These are phyloP conservation scores for Maccullochella peelii DNA, from an alignment of 2,113 vertebrate genomes.

Conservation along the genomic window DNA sequence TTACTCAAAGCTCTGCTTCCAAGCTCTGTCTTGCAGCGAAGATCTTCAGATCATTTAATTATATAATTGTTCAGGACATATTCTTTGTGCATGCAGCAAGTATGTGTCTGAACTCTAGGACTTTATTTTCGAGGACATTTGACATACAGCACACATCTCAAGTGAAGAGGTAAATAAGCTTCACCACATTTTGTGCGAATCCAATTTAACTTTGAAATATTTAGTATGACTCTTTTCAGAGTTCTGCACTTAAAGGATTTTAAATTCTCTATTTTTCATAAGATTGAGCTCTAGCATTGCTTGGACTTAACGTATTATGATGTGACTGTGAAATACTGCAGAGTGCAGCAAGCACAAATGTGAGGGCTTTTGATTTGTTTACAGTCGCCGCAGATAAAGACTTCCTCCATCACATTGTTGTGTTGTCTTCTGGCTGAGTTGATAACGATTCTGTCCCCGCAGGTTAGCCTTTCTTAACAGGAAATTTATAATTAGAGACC, in stretches of 20 bases:
- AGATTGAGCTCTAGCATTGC: background rate
- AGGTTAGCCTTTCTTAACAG: constrained; percentile 19
- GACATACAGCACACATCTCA: constrained; percentile 3
- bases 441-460: constrained; percentile 21
- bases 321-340: constrained; percentile 25
- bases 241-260: constrained; percentile 36
- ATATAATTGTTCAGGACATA: background rate
- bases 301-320: constrained; percentile 12
- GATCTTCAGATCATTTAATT: background rate
- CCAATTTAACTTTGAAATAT: constrained; percentile 51
- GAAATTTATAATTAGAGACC: constrained; percentile 31
- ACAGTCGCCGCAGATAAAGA: constrained; percentile 6
- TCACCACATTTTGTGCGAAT: constrained; percentile 10
- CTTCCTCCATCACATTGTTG: background rate
- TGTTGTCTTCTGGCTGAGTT: constrained; percentile 1
- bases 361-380: constrained; percentile 46
- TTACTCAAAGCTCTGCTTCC: background rate
- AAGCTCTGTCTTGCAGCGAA: background rate
- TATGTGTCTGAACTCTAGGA: too few species aligned
- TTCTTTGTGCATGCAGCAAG: background rate
- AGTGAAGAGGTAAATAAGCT: background rate
- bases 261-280: constrained; percentile 35
- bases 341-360: constrained; percentile 9
- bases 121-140: constrained; percentile 35
- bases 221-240: constrained; percentile 31